Evolutionary conservation across 2,113 vertebrate species (phyloP).

Genomic region (Tricholaema leucomelas): DNA sequence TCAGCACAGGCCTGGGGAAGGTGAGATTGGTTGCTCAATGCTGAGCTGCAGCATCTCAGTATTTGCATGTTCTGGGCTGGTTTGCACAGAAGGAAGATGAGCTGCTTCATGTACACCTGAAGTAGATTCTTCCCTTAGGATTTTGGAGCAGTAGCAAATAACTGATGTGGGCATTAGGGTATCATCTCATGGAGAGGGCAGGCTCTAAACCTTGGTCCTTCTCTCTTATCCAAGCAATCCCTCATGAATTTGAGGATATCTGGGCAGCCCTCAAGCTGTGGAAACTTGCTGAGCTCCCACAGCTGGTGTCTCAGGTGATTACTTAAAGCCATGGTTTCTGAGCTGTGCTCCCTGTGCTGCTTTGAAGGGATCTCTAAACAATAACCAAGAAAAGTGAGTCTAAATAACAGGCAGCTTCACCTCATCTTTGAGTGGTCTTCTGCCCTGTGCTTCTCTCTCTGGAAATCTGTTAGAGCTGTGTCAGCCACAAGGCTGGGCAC

Average conservation of each 20-base stretch:
- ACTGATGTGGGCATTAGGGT: neutral
- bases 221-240: neutral
- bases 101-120: accelerated
- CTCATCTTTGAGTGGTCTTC: neutral
- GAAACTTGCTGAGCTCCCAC: neutral
- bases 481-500: neutral
- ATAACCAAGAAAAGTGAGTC: neutral
- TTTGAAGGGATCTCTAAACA: neutral
- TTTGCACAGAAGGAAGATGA: neutral
- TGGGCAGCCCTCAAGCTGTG: neutral
- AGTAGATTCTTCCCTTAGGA: neutral
- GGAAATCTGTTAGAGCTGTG: neutral
- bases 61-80: neutral
- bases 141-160: neutral
- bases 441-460: neutral
- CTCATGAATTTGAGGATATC: neutral
- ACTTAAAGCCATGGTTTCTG: neutral
- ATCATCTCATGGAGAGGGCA: neutral
- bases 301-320: neutral
- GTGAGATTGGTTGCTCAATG: neutral
- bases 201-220: neutral
- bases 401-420: neutral
- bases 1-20: neutral
- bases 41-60: neutral
- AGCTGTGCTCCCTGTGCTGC: neutral